Percentiles rank a stretch among this genome's conserved stretches.
These are phyloP conservation scores for Hypsibius dujardini DNA, from an alignment of 1,140 invertebrate species.

Conservation along the genomic window DNA sequence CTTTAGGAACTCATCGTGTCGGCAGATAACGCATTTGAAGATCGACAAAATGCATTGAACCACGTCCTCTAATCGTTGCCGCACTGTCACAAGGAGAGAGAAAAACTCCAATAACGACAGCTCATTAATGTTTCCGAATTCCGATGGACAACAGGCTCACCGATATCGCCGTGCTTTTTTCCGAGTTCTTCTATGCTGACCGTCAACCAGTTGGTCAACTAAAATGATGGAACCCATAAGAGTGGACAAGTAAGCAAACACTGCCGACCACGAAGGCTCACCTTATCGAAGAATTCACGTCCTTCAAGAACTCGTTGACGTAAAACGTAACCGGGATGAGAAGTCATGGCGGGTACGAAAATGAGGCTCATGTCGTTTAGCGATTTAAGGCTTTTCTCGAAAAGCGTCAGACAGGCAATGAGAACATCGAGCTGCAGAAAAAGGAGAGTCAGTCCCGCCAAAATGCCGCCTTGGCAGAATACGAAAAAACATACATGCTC, in stretches of 20 bases:
- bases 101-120: background rate
- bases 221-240: background rate
- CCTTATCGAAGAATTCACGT: background rate
- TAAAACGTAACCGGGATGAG: background rate
- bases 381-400: background rate
- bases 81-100: background rate
- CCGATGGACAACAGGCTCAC: no score
- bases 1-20: background rate
- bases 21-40: background rate
- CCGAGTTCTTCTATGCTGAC: background rate
- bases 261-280: no score
- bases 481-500: background rate
- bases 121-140: no score
- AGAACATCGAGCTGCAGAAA: slow-evolving; percentile 5
- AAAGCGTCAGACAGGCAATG: background rate
- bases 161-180: background rate
- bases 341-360: background rate
- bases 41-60: background rate
- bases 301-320: slow-evolving; percentile 1
- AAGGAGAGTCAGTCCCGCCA: background rate
- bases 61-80: background rate
- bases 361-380: slow-evolving; percentile 7
- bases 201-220: background rate
- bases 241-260: background rate
- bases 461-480: background rate